These are phyloP conservation scores for Zosterops pallidus DNA, from an alignment of 2,113 vertebrate species.

Conservation along the genomic window DNA sequence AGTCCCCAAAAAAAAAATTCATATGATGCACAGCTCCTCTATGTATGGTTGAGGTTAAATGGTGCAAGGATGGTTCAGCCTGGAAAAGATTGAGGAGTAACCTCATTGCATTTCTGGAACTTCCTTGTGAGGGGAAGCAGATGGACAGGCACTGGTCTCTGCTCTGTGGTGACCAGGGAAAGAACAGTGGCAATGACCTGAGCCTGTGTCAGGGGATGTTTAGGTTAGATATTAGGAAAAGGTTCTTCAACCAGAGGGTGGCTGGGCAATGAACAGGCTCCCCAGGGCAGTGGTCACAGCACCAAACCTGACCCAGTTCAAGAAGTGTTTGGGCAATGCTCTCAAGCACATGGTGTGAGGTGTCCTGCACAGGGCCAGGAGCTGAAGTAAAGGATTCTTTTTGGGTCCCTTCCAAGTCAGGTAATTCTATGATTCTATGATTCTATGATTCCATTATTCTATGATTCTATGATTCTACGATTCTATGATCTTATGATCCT, in stretches of 20 bases:
- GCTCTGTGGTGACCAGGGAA: background rate
- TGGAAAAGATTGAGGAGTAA: background rate
- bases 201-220: background rate
- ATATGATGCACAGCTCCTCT: background rate
- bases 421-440: background rate
- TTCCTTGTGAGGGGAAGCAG: fast-evolving
- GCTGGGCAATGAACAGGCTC: background rate
- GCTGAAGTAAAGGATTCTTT: background rate
- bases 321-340: background rate
- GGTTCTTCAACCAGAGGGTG: background rate
- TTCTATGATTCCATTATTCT: too few species aligned
- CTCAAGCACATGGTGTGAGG: background rate
- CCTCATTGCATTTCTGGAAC: background rate
- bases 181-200: background rate
- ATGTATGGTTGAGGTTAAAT: background rate
- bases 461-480: too few species aligned
- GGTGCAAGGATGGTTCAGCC: background rate
- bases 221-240: background rate
- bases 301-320: background rate
- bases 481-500: too few species aligned
- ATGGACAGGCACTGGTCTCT: background rate
- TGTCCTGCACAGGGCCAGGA: background rate
- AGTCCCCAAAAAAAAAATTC: background rate
- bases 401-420: background rate
- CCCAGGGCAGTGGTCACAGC: background rate